Base-by-base conservation (phyloP, 2,888 invertebrate genomes). In the Idaea aversata region DNA sequence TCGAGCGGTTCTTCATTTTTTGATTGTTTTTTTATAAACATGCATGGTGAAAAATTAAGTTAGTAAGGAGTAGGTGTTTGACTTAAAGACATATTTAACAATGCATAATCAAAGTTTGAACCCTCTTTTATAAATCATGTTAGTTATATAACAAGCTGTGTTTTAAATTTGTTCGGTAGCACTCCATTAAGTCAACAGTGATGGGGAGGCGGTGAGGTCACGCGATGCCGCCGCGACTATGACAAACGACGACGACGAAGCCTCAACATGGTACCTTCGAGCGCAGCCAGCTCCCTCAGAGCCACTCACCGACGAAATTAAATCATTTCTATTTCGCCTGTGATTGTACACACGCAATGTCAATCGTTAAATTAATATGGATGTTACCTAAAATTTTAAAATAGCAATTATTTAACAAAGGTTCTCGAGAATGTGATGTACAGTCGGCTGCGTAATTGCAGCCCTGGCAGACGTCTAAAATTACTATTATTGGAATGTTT, bases 171-270 rank as follows among this genome's bases (percentile, higher is more conserved):
- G 83, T 83, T 83, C 79, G 70, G 79, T 78, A 85, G 84, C 86
- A 87, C 89, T 88, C 88, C 86, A 90, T 91, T 88, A 90, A 89
- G 87, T 86, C 88, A 88, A 90, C 87, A 88, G 84, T 75, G n/a
- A n/a, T n/a, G 66, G 79, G 77, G 76, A 77, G 77, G 73, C 47
- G 73, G 71, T 79, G 69, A 70, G 70, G 86, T 88, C 90, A 90
- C 90, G 90, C 90, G 85, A 90, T 81, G 82, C 73, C 68, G 71
- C 78, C 68, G 71, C 78, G 80, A 83, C 47, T 47, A 47, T 88
- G 86, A 81, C 79, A 82, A 82, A 84, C 80, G 77, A 74, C 65
- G 67, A 25, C 25, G 25, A 25, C 25, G 25, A 25, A 63, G 63
- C 61, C 16, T 64, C 63, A 58, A n/a, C 64, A 57, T 64, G 62